Evolutionary conservation across 2,113 vertebrate genomes (phyloP).

Genomic region (Sarotherodon lohbergeri): DNA sequence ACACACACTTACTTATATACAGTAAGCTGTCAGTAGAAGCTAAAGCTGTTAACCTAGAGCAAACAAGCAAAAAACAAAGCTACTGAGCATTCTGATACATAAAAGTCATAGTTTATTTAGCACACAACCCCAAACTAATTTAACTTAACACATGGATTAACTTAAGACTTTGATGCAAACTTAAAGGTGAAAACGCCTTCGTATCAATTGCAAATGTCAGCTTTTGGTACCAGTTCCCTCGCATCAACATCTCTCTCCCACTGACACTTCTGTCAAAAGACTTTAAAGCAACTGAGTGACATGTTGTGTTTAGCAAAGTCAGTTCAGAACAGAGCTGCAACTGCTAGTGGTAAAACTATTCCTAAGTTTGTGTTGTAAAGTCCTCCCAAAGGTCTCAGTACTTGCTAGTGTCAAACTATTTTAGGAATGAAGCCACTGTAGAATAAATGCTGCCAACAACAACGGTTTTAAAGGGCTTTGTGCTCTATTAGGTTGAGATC

Average conservation of each 20-base stretch:
- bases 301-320: not conserved
- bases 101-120: not conserved
- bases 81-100: not conserved
- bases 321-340: not conserved
- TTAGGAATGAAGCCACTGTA: not conserved
- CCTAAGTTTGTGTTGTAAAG: not conserved
- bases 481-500: not conserved
- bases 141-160: not conserved
- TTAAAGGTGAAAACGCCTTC: not conserved
- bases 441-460: not conserved
- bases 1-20: not conserved
- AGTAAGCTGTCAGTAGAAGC: not conserved
- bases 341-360: not conserved
- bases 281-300: not conserved
- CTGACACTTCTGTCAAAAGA: not conserved
- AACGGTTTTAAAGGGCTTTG: not conserved
- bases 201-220: not conserved
- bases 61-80: not conserved
- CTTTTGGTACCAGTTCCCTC: not conserved
- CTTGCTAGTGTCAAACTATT: not conserved
- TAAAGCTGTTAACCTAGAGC: not conserved
- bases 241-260: not conserved
- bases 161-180: not conserved
- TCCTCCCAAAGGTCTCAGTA: not conserved
- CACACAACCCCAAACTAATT: not conserved